These are phyloP conservation scores for Copsychus sechellarum DNA, from an alignment of 2,113 vertebrate genomes.

Conservation along the genomic window DNA sequence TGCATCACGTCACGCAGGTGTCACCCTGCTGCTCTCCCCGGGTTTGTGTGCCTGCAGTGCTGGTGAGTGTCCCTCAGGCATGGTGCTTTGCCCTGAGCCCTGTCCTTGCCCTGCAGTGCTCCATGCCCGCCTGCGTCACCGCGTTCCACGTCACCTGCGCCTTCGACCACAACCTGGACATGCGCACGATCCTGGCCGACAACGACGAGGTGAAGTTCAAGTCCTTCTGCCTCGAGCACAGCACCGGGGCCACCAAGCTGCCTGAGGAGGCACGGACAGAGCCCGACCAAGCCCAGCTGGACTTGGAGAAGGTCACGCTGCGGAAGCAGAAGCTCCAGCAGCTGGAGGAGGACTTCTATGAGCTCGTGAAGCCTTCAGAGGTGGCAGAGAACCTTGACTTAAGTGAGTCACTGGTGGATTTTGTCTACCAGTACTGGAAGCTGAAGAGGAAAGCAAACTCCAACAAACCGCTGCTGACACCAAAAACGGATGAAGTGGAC, in stretches of 20 bases:
- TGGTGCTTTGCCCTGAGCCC: not conserved
- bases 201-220: constrained; percentile 98
- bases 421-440: constrained; percentile 98
- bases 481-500: constrained; percentile 94
- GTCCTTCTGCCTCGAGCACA: constrained; percentile 96
- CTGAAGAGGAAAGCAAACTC: constrained; percentile 91
- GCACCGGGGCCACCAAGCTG: constrained; percentile 74
- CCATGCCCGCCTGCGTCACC: constrained; percentile 92
- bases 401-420: constrained; percentile 85
- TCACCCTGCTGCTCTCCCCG: not conserved
- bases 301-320: constrained; percentile 89
- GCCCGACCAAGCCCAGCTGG: constrained; percentile 77
- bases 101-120: constrained; percentile 80
- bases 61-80: fast-evolving
- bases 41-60: not conserved
- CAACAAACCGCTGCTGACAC: constrained; percentile 88
- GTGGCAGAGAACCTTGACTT: constrained; percentile 87
- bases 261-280: constrained; percentile 69
- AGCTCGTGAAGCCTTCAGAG: constrained; percentile 88
- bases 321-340: constrained; percentile 95
- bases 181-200: constrained; percentile 93
- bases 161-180: constrained; percentile 93
- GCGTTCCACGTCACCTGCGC: constrained; percentile 98
- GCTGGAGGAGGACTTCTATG: constrained; percentile 93
- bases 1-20: fast-evolving